Evolutionary conservation across 2,113 vertebrate genomes (phyloP).

Genomic region (Columba janthina): DNA sequence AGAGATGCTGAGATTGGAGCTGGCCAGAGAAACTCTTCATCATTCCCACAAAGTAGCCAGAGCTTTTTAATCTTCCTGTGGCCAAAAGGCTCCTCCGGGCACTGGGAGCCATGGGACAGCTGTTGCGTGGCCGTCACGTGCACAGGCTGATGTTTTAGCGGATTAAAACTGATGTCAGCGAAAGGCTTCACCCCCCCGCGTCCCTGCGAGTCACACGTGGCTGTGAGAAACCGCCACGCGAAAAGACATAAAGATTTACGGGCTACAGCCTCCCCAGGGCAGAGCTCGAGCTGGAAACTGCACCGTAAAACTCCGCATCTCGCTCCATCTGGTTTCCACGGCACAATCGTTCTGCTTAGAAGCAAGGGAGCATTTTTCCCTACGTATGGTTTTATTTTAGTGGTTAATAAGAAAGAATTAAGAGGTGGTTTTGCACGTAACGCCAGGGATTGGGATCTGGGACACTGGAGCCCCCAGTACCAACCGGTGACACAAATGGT

Average conservation of each 20-base stretch:
- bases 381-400: rapidly evolving
- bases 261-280: background rate
- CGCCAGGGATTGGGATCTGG: no score
- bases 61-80: background rate
- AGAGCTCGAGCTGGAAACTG: background rate
- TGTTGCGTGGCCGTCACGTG: background rate
- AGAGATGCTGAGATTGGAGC: background rate
- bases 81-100: background rate
- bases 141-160: background rate
- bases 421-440: background rate
- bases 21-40: background rate
- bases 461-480: background rate
- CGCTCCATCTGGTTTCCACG: rapidly evolving
- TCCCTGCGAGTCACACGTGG: background rate
- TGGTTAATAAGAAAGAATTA: background rate
- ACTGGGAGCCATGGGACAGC: background rate
- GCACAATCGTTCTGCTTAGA: rapidly evolving
- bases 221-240: background rate
- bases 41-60: background rate
- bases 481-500: background rate
- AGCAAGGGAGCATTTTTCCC: background rate
- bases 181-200: background rate
- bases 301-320: rapidly evolving
- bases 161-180: background rate
- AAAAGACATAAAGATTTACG: background rate